Evolutionary conservation across 2,888 invertebrate species (phyloP).

Genomic region (Ectropis crepuscularia): DNA sequence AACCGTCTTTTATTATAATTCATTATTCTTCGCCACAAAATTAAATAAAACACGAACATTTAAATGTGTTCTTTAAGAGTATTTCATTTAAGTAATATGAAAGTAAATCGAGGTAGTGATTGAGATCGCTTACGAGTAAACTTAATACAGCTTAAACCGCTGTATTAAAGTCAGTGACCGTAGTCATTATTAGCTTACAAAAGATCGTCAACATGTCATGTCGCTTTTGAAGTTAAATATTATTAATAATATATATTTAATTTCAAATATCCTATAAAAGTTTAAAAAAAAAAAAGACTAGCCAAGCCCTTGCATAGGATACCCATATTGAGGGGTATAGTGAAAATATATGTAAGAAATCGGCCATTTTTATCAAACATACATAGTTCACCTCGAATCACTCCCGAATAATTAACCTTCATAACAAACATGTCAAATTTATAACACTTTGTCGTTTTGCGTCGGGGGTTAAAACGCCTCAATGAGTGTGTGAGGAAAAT

Average conservation of each 20-base stretch:
- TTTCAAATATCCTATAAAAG: no score
- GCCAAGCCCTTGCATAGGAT: no score
- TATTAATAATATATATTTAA: no score
- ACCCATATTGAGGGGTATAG: no score
- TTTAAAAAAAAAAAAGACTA: no score
- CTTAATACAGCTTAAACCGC: background rate
- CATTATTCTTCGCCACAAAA: background rate
- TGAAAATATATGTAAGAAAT: no score
- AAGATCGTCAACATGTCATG: constrained; percentile 21
- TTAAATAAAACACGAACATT: constrained; percentile 7
- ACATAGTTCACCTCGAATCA: no score
- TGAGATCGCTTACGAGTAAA: constrained; percentile 24
- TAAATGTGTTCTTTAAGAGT: constrained; percentile 33
- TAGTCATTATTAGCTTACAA: constrained; percentile 20
- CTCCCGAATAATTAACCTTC: no score
- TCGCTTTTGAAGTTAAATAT: constrained; percentile 29
- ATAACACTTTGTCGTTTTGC: no score
- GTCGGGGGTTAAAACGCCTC: background rate
- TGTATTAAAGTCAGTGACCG: constrained; percentile 26
- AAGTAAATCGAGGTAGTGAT: constrained; percentile 29
- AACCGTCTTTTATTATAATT: no score
- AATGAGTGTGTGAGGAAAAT: constrained; percentile 25
- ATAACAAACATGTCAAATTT: no score
- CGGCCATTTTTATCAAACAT: no score
- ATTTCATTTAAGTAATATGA: constrained; percentile 28